phyloP scores from a whole-genome alignment of 2,888 invertebrate genomes.

The Crossocerus cetratus region DNA sequence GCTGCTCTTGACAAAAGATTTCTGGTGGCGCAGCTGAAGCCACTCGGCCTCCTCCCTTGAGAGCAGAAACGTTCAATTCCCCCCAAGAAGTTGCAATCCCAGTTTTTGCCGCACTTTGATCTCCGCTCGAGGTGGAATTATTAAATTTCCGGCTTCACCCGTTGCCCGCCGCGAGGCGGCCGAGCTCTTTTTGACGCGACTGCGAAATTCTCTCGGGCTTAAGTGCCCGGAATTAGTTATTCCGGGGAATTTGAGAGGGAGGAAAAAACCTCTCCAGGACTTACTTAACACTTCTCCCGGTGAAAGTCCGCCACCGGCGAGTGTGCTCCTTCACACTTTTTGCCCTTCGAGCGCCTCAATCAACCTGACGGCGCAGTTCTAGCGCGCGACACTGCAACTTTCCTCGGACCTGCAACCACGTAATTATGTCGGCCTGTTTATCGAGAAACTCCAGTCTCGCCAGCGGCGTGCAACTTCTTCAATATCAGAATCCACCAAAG shows the following conservation, averaged over 20 bases:
- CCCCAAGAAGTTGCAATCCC: too few relatives aligned
- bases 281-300: not conserved
- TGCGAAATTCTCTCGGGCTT: not conserved
- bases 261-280: not conserved
- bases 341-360: not conserved
- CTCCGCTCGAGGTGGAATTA: too few relatives aligned
- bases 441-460: not conserved
- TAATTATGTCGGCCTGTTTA: not conserved
- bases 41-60: too few relatives aligned
- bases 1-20: too few relatives aligned
- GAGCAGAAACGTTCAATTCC: too few relatives aligned
- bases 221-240: not conserved
- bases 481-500: not conserved
- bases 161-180: too few relatives aligned
- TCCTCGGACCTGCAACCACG: not conserved
- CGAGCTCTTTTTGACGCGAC: too few relatives aligned
- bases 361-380: not conserved
- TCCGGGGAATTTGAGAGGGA: not conserved
- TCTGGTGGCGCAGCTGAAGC: too few relatives aligned
- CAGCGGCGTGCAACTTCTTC: not conserved
- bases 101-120: too few relatives aligned
- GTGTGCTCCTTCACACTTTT: not conserved
- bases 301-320: not conserved
- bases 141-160: too few relatives aligned
- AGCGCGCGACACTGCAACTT: not conserved